Evolutionary conservation across 2,113 vertebrate species (phyloP).

Genomic region (Cheilinus undulatus): DNA sequence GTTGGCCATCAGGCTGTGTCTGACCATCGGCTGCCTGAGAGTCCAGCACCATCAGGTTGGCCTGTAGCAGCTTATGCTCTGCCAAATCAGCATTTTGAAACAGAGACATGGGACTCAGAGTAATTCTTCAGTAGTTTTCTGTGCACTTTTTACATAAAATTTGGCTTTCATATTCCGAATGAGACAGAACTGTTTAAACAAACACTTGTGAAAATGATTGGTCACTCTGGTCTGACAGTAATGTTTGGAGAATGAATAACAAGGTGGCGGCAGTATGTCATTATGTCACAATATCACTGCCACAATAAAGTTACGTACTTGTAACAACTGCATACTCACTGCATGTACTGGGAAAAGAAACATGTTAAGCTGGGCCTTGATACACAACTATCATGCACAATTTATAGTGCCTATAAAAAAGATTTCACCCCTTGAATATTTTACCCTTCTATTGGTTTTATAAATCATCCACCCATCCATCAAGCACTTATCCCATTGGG

Average conservation of each 20-base stretch:
- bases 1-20: neutral
- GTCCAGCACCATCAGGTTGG: neutral
- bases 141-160: neutral
- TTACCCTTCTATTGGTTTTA: no score
- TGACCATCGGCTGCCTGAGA: conserved; percentile 2
- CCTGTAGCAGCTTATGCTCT: neutral
- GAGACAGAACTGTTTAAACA: neutral
- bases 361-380: no score
- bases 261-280: no score
- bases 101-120: neutral
- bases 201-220: neutral
- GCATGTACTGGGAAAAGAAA: no score
- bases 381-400: no score
- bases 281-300: no score
- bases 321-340: no score
- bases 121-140: neutral
- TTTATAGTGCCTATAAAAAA: no score
- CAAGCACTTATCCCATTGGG: no score
- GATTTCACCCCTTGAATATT: no score
- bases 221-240: neutral
- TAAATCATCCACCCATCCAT: no score
- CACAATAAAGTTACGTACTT: no score
- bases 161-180: neutral
- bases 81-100: conserved; percentile 2
- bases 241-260: neutral